phyloP scores from a whole-genome alignment of 2,797 vertebrate genomes.

The Podargus strigoides region DNA sequence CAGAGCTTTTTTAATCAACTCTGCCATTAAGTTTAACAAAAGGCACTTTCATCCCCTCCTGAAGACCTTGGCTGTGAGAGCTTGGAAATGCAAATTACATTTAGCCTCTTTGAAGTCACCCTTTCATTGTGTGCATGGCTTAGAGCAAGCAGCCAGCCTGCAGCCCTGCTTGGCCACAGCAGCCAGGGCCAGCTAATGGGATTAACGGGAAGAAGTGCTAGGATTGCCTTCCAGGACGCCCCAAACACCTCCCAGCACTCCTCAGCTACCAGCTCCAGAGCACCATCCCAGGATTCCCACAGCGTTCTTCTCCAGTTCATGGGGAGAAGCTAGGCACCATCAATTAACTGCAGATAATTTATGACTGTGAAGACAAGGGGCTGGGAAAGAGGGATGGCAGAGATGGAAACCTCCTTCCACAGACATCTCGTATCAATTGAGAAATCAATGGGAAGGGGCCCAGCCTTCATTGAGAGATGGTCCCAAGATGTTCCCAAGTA shows the following conservation, averaged over 20 bases:
- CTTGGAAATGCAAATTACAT: constrained; percentile 53
- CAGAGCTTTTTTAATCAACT: constrained; percentile 28
- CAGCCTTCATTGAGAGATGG: neutral
- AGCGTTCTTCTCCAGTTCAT: neutral
- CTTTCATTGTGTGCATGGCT: neutral
- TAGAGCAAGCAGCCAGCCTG: neutral
- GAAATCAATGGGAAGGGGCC: neutral
- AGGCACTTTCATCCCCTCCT: constrained; percentile 50
- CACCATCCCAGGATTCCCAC: neutral
- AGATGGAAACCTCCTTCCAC: neutral
- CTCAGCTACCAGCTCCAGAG: neutral
- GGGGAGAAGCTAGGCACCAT: neutral
- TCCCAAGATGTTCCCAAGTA: neutral
- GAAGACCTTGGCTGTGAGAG: constrained; percentile 26
- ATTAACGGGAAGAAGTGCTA: neutral
- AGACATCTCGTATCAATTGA: neutral
- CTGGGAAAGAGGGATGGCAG: neutral
- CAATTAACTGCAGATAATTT: neutral
- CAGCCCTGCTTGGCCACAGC: neutral
- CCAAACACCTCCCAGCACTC: neutral
- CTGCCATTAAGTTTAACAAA: constrained; percentile 53
- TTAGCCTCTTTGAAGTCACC: constrained; percentile 13
- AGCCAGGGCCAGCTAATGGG: neutral
- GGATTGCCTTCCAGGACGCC: neutral
- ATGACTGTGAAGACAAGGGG: neutral